Evolutionary conservation across 64 coral and sea anemone genomes (phyloP).

Genomic region (Montipora foliosa): DNA sequence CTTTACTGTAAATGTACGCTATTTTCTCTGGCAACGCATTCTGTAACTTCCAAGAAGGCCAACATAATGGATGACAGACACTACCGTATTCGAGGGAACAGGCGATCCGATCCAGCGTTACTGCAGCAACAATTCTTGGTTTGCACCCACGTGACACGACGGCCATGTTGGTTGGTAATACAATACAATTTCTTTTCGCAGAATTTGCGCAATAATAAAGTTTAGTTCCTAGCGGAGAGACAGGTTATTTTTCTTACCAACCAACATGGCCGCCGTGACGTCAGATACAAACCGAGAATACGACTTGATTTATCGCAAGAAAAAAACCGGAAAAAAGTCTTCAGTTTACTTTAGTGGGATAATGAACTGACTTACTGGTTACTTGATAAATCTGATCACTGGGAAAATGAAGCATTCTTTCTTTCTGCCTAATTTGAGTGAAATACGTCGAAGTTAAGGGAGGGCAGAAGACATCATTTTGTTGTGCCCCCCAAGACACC

Average conservation of each 20-base stretch:
- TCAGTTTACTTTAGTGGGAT: not conserved
- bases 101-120: not conserved
- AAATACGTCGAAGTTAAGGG: not conserved
- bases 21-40: not conserved
- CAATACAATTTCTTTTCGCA: too few relatives aligned
- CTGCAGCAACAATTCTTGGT: too few relatives aligned
- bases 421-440: not conserved
- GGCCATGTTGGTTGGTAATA: too few relatives aligned
- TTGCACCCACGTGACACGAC: too few relatives aligned
- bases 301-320: not conserved
- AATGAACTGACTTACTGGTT: not conserved
- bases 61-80: slow-evolving; percentile 1
- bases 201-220: too few relatives aligned
- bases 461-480: not conserved
- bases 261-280: too few relatives aligned
- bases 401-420: not conserved
- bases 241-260: too few relatives aligned
- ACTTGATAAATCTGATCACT: not conserved
- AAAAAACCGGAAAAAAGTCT: not conserved
- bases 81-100: not conserved
- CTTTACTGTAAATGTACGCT: not conserved
- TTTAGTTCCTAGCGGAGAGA: too few relatives aligned
- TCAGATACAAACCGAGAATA: too few relatives aligned
- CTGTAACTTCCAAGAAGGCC: not conserved
- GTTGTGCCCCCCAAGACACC: not conserved